Percentiles rank a stretch among this genome's conserved stretches.
Evolutionary conservation across 2,113 vertebrate genomes (phyloP).

Genomic region (Cromileptes altivelis): DNA sequence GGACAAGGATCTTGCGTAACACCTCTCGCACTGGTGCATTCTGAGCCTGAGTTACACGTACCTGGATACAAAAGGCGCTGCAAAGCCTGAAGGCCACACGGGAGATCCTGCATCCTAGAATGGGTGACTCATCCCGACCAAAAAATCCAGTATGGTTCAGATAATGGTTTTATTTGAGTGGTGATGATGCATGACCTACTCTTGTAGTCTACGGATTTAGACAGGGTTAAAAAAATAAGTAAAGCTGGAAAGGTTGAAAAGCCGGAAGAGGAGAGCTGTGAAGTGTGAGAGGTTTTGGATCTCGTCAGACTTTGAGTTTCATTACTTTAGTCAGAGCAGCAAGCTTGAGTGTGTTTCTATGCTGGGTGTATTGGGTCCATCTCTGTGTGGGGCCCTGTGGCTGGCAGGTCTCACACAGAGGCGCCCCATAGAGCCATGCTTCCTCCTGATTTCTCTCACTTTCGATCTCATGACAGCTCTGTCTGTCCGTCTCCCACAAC

Average conservation of each 20-base stretch:
- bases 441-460: constrained; percentile 57
- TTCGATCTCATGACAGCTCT: constrained; percentile 60
- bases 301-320: constrained; percentile 37
- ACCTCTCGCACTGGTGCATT: constrained; percentile 3
- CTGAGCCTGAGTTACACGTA: constrained; percentile 4
- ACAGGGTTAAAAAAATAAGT: not conserved
- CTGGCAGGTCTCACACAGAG: constrained; percentile 61
- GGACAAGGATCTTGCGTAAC: constrained; percentile 31
- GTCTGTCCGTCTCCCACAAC: constrained; percentile 41
- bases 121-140: not conserved
- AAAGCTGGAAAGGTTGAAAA: constrained; percentile 3
- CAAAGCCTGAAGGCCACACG: constrained; percentile 2
- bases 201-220: constrained; percentile 12
- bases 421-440: constrained; percentile 46
- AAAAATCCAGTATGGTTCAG: constrained; percentile 19
- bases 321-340: constrained; percentile 23
- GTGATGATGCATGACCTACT: constrained; percentile 21
- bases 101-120: not conserved
- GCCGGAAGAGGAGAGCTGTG: not conserved
- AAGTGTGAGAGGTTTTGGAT: constrained; percentile 25
- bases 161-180: constrained; percentile 27
- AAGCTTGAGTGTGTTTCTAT: constrained; percentile 12
- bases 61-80: constrained; percentile 15
- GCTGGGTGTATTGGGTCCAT: constrained; percentile 29
- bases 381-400: constrained; percentile 55